Evolutionary conservation across 2,888 invertebrate genomes (phyloP).

Genomic region (Ectropis crepuscularia): DNA sequence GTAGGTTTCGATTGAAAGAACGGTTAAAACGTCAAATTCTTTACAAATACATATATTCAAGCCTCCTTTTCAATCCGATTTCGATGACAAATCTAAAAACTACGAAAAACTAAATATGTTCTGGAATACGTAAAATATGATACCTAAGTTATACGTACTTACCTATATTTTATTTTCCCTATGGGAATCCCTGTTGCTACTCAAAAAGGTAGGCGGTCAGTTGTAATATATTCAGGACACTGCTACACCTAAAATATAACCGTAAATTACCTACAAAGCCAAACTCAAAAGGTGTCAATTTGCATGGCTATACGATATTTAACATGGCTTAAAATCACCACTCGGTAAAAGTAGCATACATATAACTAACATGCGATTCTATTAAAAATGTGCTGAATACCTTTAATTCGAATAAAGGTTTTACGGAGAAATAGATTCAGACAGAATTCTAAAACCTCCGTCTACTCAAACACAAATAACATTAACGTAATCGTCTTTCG

Average conservation of each 20-base stretch:
- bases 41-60: no score
- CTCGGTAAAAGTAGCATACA: no score
- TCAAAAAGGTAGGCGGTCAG: conserved; percentile 13
- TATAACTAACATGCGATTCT: no score
- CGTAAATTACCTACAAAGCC: conserved; percentile 5
- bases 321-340: no score
- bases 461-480: conserved; percentile 4
- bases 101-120: not conserved
- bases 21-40: no score
- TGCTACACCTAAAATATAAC: not conserved
- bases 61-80: no score
- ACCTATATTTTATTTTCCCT: not conserved
- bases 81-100: not conserved
- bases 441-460: conserved; percentile 15
- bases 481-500: not conserved
- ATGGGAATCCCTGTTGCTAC: conserved; percentile 10
- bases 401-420: not conserved
- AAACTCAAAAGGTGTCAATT: not conserved
- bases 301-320: not conserved
- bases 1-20: no score
- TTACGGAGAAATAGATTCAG: conserved; percentile 13
- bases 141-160: conserved; percentile 6
- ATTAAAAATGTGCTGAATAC: no score
- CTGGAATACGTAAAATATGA: conserved; percentile 6
- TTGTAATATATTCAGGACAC: conserved; percentile 10